phyloP scores from a whole-genome alignment of 1,140 invertebrate species.

The Plutomurus gul region DNA sequence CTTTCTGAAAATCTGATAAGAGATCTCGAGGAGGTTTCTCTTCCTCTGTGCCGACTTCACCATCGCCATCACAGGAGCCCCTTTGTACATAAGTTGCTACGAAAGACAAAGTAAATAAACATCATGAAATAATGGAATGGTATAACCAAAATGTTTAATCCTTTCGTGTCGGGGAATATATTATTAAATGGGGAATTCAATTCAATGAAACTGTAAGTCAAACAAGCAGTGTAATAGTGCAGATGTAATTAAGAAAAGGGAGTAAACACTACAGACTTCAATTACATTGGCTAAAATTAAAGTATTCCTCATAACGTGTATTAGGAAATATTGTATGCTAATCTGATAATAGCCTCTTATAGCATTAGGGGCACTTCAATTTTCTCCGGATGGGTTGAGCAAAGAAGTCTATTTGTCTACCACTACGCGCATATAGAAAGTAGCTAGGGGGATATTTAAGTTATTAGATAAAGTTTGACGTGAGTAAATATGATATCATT shows the following conservation, averaged over 20 bases:
- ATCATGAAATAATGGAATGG: not conserved
- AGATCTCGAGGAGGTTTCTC: slow-evolving; percentile 60
- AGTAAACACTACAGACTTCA: no score
- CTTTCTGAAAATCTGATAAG: slow-evolving; percentile 66
- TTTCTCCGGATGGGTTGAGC: no score
- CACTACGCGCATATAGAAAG: not conserved
- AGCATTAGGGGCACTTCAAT: no score
- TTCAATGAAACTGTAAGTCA: not conserved
- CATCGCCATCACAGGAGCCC: slow-evolving; percentile 59
- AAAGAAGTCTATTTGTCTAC: no score
- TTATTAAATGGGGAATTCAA: not conserved
- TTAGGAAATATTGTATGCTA: no score
- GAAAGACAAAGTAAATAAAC: not conserved
- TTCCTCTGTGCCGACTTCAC: slow-evolving; percentile 59
- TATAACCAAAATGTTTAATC: not conserved
- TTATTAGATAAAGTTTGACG: not conserved
- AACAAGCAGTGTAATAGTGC: not conserved
- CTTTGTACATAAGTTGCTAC: slow-evolving; percentile 46
- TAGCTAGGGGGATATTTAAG: not conserved
- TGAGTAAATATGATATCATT: not conserved
- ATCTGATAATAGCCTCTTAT: no score
- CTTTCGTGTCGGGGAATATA: not conserved
- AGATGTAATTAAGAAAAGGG: not conserved
- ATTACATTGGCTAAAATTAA: no score
- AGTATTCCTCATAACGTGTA: no score